These are phyloP conservation scores for Ceyx margarethae DNA, from an alignment of 2,113 vertebrate genomes.

Conservation along the genomic window DNA sequence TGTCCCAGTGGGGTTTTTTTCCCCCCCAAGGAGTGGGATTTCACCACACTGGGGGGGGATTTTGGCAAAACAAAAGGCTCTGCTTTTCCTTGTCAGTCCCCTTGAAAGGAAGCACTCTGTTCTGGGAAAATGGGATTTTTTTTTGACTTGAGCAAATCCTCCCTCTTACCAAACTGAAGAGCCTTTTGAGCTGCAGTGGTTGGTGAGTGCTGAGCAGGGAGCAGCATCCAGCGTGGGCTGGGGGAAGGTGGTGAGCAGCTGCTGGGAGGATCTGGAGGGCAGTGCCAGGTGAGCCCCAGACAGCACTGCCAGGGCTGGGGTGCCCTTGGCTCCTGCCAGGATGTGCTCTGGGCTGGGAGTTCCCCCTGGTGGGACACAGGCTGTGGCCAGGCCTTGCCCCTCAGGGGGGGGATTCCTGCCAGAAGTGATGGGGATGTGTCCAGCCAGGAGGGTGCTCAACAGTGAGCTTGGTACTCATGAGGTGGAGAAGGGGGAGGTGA, in stretches of 20 bases:
- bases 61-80: neutral
- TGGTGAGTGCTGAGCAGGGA: neutral
- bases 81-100: neutral
- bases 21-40: neutral
- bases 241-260: neutral
- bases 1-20: neutral
- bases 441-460: neutral
- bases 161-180: neutral
- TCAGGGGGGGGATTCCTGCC: neutral
- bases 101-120: neutral
- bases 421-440: neutral
- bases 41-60: neutral
- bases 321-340: neutral
- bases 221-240: neutral
- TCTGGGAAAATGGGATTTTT: neutral
- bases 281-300: neutral
- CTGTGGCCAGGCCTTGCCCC: neutral
- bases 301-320: neutral
- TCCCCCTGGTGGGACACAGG: rapidly evolving
- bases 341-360: neutral
- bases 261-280: neutral
- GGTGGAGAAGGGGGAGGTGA: neutral
- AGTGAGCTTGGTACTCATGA: neutral
- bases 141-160: neutral
- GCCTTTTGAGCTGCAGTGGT: neutral